Conservation (phyloP, 1,140 invertebrate genomes). For the Drosophila kohkoa region DNA sequence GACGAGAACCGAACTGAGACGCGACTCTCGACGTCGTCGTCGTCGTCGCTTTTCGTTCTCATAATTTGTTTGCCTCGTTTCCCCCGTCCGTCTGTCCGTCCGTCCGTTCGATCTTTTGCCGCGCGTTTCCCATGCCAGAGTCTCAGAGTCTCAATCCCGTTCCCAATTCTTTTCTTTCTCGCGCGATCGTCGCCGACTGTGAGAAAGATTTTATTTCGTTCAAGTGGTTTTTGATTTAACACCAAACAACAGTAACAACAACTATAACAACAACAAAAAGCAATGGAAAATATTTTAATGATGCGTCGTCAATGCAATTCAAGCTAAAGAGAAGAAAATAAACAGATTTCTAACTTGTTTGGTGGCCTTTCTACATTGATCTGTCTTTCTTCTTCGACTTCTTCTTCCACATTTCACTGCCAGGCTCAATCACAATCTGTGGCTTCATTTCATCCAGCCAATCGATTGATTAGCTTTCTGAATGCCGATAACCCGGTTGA, state of each 20-base stretch:
- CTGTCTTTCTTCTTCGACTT: conserved; percentile 12
- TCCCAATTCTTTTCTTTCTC: conserved; percentile 54
- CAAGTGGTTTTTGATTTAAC: conserved; percentile 83
- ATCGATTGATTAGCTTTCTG: conserved; percentile 71
- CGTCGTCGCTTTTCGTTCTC: conserved; percentile 68
- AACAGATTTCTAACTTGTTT: conserved; percentile 80
- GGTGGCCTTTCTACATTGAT: conserved; percentile 60
- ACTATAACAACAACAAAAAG: conserved; percentile 43
- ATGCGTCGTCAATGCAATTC: conserved; percentile 78
- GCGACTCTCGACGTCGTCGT: conserved; percentile 34
- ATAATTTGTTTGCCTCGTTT: conserved; percentile 73
- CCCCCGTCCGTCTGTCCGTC: neutral
- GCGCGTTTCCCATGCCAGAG: conserved; percentile 3
- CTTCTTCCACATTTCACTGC: conserved; percentile 16
- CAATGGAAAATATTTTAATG: conserved; percentile 80
- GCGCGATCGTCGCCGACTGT: conserved; percentile 62
- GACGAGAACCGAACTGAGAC: conserved; percentile 12
- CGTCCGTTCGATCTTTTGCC: neutral
- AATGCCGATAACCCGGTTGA: conserved; percentile 28
- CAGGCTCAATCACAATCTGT: conserved; percentile 16
- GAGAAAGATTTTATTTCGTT: conserved; percentile 83
- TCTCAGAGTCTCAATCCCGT: conserved; percentile 40
- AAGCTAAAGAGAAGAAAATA: conserved; percentile 57
- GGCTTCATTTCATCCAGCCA: conserved; percentile 41
- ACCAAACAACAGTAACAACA: conserved; percentile 60